Percentiles rank a stretch among this genome's conserved stretches.
These are phyloP conservation scores for Platypus cylindrus DNA, from an alignment of 2,888 invertebrate species.

Conservation along the genomic window DNA sequence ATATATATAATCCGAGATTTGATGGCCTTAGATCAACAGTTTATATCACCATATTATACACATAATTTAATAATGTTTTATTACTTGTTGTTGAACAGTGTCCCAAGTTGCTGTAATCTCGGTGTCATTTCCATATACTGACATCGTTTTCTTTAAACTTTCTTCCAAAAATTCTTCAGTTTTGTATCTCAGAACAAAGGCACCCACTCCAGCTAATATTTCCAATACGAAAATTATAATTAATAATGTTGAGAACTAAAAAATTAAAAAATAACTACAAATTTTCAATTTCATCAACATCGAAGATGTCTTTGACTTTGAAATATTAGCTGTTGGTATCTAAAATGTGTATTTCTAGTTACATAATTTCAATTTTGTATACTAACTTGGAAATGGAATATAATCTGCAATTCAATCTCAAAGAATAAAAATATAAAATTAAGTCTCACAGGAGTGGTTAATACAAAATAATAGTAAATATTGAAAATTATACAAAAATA, in stretches of 20 bases:
- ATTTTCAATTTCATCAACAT: too few species aligned
- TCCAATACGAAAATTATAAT: constrained; percentile 70
- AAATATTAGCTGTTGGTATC: too few species aligned
- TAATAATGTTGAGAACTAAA: constrained; percentile 62
- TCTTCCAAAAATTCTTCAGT: constrained; percentile 49
- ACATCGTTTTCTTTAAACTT: constrained; percentile 55
- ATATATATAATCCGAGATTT: constrained; percentile 1
- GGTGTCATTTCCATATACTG: constrained; percentile 38
- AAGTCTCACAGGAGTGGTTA: too few species aligned
- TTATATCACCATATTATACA: not conserved
- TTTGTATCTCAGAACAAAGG: constrained; percentile 58
- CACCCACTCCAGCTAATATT: constrained; percentile 69
- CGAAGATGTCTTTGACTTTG: too few species aligned
- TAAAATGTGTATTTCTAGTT: too few species aligned
- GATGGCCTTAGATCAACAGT: not conserved
- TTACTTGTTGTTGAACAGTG: constrained; percentile 68
- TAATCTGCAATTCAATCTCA: too few species aligned
- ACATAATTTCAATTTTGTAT: not conserved
- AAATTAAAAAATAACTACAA: constrained; percentile 12
- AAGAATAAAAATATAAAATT: too few species aligned
- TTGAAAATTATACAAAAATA: too few species aligned
- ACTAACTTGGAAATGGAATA: not conserved
- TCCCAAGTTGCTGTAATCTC: constrained; percentile 63
- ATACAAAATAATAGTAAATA: not conserved
- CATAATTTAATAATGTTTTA: not conserved